phyloP scores from a whole-genome alignment of 1,140 invertebrate genomes.

The Sesamia nonagrioides region DNA sequence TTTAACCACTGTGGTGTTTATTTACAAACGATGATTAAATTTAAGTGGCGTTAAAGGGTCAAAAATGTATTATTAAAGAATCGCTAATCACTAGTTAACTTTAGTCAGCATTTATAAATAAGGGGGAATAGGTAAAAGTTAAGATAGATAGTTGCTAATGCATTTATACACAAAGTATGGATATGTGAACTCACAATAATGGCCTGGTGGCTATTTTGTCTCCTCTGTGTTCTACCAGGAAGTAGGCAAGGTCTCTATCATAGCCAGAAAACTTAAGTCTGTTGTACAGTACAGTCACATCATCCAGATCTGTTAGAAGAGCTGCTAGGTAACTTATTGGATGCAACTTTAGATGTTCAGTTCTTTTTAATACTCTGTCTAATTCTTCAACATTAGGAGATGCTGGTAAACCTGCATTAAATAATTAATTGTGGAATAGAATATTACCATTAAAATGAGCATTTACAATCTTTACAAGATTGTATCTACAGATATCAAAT shows the following conservation, averaged over 20 bases:
- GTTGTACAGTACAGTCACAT: slow-evolving; percentile 91
- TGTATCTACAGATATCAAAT: no score
- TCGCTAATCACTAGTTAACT: no score
- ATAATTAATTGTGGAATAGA: neutral
- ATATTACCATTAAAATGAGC: neutral
- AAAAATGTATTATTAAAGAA: no score
- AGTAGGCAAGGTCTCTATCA: slow-evolving; percentile 94
- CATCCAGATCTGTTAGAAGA: slow-evolving; percentile 90
- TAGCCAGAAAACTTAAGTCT: slow-evolving; percentile 95
- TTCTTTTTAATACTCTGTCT: slow-evolving; percentile 88
- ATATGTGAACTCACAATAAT: slow-evolving; percentile 83
- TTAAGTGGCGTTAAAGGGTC: no score
- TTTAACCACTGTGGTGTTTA: no score
- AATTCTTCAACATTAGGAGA: slow-evolving; percentile 91
- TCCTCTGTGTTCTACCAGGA: slow-evolving; percentile 91
- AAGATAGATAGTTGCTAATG: no score
- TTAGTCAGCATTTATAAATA: no score
- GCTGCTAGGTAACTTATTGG: slow-evolving; percentile 93
- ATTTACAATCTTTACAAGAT: no score
- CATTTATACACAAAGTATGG: no score
- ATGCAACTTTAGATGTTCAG: slow-evolving; percentile 88
- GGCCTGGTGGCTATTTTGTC: slow-evolving; percentile 87
- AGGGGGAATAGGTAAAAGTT: no score
- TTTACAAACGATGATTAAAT: no score
- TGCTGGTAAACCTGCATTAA: slow-evolving; percentile 90